Percentiles rank a stretch among this genome's conserved stretches.
phyloP scores from a whole-genome alignment of 2,797 vertebrate genomes.

The Ispidina lecontei region DNA sequence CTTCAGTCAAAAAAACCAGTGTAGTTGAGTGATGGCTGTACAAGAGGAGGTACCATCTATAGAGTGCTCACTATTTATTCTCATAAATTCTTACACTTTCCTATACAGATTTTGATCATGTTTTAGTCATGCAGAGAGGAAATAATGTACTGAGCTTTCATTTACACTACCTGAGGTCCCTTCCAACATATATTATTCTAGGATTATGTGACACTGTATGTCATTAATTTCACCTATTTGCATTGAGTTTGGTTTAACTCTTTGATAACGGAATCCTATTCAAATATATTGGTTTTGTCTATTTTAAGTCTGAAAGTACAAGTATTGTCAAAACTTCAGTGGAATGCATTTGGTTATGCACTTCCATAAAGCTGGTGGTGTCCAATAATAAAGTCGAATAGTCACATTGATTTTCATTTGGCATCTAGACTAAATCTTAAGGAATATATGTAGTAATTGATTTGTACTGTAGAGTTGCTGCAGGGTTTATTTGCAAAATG shows the following conservation, averaged over 20 bases:
- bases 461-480: constrained; percentile 48
- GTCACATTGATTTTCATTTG: constrained; percentile 71
- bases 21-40: not conserved
- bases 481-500: constrained; percentile 70
- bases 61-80: not conserved
- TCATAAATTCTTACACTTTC: not conserved
- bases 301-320: not conserved
- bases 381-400: constrained; percentile 71
- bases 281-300: not conserved
- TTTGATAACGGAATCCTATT: not conserved
- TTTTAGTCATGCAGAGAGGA: not conserved
- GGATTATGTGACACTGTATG: not conserved
- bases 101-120: not conserved
- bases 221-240: constrained; percentile 9
- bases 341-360: not conserved
- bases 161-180: not conserved
- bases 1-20: not conserved
- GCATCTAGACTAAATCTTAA: constrained; percentile 50
- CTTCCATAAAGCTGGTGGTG: constrained; percentile 55
- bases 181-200: not conserved
- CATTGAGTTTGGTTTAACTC: not conserved
- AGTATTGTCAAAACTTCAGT: not conserved
- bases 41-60: not conserved
- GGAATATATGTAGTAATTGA: constrained; percentile 54
- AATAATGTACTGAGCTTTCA: not conserved